These are phyloP conservation scores for Propithecus deckenii DNA, from an alignment of 2,797 vertebrate species.

Conservation along the genomic window DNA sequence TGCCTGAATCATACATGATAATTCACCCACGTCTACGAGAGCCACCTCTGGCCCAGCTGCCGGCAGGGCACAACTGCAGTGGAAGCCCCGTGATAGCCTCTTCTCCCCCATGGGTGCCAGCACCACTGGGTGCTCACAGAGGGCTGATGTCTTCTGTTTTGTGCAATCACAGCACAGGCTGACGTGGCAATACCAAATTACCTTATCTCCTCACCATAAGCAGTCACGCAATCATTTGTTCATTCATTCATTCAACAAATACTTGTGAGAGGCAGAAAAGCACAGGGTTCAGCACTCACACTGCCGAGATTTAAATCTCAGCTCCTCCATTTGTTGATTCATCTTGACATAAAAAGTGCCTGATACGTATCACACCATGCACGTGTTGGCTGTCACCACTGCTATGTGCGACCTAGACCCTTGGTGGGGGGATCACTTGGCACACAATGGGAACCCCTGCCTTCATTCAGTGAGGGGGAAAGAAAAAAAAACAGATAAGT, in stretches of 20 bases:
- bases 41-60: neutral
- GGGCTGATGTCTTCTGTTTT: neutral
- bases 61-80: rapidly evolving
- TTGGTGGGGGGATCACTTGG: neutral
- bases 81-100: neutral
- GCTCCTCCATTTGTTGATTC: neutral
- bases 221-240: neutral
- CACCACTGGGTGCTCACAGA: rapidly evolving
- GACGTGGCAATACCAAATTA: neutral
- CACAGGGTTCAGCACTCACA: neutral
- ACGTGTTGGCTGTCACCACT: neutral
- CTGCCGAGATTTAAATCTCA: neutral
- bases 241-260: neutral
- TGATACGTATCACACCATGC: too few relatives aligned
- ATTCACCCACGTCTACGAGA: rapidly evolving
- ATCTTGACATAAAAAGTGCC: neutral
- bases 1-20: neutral
- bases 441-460: neutral
- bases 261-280: neutral
- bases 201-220: rapidly evolving
- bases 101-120: rapidly evolving
- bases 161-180: neutral
- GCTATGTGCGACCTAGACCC: neutral
- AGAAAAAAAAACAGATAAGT: neutral
- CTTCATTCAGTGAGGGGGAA: neutral